These are phyloP conservation scores for Gambelia wislizenii DNA, from an alignment of 2,797 vertebrate genomes.

Conservation along the genomic window DNA sequence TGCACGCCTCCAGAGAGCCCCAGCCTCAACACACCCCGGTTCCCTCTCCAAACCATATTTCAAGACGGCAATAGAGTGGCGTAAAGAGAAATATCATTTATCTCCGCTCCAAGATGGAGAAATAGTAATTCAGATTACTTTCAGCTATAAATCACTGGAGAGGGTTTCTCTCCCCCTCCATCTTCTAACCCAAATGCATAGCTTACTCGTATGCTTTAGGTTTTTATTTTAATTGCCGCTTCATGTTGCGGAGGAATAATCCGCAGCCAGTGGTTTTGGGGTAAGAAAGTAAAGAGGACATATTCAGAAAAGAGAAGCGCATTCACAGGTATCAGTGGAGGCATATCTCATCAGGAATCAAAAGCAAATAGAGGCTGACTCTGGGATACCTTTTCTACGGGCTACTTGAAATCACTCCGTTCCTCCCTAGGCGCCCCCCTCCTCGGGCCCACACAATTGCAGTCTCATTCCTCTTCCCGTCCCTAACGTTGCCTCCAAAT, in stretches of 20 bases:
- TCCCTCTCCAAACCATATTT: conserved; percentile 31
- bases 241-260: background rate
- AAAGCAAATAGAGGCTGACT: background rate
- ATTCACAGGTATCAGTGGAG: background rate
- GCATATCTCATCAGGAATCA: background rate
- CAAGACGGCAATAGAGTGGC: background rate
- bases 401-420: background rate
- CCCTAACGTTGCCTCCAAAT: background rate
- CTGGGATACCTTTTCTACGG: background rate
- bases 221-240: background rate
- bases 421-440: background rate
- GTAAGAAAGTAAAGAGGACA: background rate
- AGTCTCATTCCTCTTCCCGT: no score
- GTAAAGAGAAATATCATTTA: conserved; percentile 39
- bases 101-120: conserved; percentile 46
- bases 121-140: conserved; percentile 53
- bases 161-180: background rate
- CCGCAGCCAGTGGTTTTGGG: background rate
- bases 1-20: background rate
- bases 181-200: conserved; percentile 27
- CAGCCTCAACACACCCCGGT: background rate
- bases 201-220: background rate
- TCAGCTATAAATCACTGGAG: conserved; percentile 45
- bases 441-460: background rate
- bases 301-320: background rate